Evolutionary conservation across 2,113 vertebrate species (phyloP), one percentile per base, ranked within the genome.

Genomic region (Phainopepla nitens): DNA sequence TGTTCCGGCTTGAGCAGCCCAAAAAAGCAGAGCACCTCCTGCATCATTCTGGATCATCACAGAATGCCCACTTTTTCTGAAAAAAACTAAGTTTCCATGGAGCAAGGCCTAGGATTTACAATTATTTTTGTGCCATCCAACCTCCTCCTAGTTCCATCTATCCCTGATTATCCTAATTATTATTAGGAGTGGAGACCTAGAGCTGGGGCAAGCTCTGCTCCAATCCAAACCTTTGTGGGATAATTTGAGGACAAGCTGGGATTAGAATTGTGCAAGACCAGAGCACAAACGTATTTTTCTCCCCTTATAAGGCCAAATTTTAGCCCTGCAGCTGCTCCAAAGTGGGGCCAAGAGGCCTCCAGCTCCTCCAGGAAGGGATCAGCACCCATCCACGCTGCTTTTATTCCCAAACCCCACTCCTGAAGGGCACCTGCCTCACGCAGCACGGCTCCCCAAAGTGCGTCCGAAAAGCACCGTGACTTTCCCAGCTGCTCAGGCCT

Each of bases 381-480:
- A 21, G 3, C 13, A 7, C 1, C 4, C 18, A 51, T 8, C 15
- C 2, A 0, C 0, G 23, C 14, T 9, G 42, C 1, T 58, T 25
- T 31, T 6, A 42, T 25, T 45, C 54, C 79, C n/a, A 17, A 28
- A 29, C 3, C 42, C 10, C 1, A 0, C 8, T 71, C 36, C 79
- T 18, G 45, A 81, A 65, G 35, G 68, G 11, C 72, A 29, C 33
- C 44, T 5, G 17, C 53, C 16, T 1, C 4, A 7, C 22, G 17
- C 54, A 35, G 29, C 78, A 35, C 3, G 2, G 54, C 60, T 39
- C 39, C 12, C 39, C 39, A 39, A 39, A 39, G 39, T 12, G 7
- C 1, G 14, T 3, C 53, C 45, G 6, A 29, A 36, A 13, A 31
- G 3, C 27, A 19, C 50, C 1, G 0, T 0, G 4, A 33, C 31